A percentile compares a stretch with the other conserved stretches of the same genome.
Evolutionary conservation across 2,888 invertebrate genomes (phyloP).

Genomic region (Thereva unica): DNA sequence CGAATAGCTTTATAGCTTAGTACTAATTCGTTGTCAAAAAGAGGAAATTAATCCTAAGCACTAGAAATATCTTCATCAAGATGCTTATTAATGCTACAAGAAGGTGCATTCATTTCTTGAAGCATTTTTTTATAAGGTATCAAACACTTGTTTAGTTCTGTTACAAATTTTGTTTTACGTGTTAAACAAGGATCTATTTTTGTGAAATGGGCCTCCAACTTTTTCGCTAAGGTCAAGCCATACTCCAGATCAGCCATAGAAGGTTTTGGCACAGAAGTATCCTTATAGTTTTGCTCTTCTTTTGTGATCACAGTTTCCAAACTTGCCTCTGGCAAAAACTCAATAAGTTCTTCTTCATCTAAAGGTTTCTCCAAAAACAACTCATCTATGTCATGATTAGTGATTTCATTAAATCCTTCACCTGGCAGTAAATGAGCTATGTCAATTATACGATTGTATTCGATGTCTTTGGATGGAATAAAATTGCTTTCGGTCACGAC

Average conservation of each 20-base stretch:
- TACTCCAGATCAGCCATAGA: not conserved
- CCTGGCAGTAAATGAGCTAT: not conserved
- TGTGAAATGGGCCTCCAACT: not conserved
- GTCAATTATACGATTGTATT: not conserved
- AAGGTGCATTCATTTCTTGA: too few relatives aligned
- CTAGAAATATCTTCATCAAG: too few relatives aligned
- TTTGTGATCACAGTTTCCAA: not conserved
- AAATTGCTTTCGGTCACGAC: not conserved
- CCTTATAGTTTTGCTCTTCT: not conserved
- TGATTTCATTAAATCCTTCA: constrained; percentile 3
- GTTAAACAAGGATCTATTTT: not conserved
- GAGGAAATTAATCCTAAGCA: too few relatives aligned
- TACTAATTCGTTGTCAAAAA: too few relatives aligned
- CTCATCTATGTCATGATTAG: not conserved
- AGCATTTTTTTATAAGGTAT: too few relatives aligned
- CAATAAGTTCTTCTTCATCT: not conserved
- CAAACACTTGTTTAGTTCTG: too few relatives aligned
- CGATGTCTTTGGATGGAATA: not conserved
- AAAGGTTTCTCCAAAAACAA: constrained; percentile 2
- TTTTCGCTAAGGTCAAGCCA: not conserved
- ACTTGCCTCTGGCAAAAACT: not conserved
- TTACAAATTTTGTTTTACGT: too few relatives aligned
- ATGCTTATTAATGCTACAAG: too few relatives aligned
- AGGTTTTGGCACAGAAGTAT: not conserved
- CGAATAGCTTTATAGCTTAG: too few relatives aligned